A percentile compares a stretch with the other conserved stretches of the same genome.
Evolutionary conservation across 2,113 vertebrate species (phyloP).

Genomic region (Lepisosteus osseus): DNA sequence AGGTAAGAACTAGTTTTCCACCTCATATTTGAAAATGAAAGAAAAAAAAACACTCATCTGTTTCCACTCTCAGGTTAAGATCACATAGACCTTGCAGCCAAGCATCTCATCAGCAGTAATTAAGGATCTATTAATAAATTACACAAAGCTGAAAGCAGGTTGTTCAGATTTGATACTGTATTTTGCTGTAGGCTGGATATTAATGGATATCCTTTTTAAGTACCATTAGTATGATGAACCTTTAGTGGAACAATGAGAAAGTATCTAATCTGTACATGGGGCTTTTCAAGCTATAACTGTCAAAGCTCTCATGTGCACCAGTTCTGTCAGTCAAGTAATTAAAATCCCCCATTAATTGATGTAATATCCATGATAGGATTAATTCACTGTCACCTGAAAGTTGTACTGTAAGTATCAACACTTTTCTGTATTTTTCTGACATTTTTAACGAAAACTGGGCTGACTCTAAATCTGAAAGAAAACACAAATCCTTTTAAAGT

Average conservation of each 20-base stretch:
- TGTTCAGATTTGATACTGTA: not conserved
- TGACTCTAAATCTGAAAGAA: no score
- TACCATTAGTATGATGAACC: not conserved
- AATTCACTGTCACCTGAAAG: not conserved
- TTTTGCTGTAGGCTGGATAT: conserved; percentile 7
- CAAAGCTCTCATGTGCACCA: not conserved
- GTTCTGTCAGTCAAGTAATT: conserved; percentile 2
- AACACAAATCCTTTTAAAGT: no score
- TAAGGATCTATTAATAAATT: conserved; percentile 16
- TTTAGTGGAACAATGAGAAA: conserved; percentile 4
- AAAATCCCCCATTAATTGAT: conserved; percentile 1
- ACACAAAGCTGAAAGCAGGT: conserved; percentile 5
- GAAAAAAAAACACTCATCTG: no score
- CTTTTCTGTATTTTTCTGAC: not conserved
- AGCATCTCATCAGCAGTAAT: conserved; percentile 15
- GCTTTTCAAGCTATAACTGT: not conserved
- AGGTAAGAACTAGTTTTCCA: no score
- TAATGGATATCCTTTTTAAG: conserved; percentile 2
- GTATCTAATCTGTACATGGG: not conserved
- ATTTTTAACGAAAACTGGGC: not conserved
- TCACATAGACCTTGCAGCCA: conserved; percentile 6
- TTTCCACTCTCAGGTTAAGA: conserved; percentile 11
- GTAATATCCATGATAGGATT: not conserved
- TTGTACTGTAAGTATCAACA: not conserved
- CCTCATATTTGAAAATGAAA: no score